A percentile compares a stretch with the other conserved stretches of the same genome.
Conservation (phyloP, 1,140 invertebrate genomes). For the Araneus ventricosus region DNA sequence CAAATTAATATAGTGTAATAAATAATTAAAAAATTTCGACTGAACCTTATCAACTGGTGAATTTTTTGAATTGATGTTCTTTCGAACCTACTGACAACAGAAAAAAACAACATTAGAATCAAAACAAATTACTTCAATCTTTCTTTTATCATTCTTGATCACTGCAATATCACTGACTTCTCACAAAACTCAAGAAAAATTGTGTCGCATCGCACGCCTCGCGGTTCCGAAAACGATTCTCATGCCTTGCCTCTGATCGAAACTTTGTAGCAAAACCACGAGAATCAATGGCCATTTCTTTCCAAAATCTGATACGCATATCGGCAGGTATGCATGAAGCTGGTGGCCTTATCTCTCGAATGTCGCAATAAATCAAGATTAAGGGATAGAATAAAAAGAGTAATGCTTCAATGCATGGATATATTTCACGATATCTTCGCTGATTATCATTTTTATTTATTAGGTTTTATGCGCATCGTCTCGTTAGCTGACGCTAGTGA, state of each 20-base stretch:
- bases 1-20: too few species aligned
- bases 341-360: background rate
- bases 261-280: background rate
- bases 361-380: constrained; percentile 3
- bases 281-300: background rate
- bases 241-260: background rate
- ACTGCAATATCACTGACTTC: background rate
- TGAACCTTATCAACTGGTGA: too few species aligned
- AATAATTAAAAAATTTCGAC: too few species aligned
- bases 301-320: background rate
- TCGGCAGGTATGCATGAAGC: constrained; percentile 9
- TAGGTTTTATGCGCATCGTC: background rate
- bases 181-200: background rate
- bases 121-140: too few species aligned
- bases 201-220: background rate
- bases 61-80: too few species aligned
- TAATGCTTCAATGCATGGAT: background rate
- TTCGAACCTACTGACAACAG: too few species aligned
- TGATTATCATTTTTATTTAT: background rate
- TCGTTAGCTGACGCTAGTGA: background rate
- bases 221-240: background rate
- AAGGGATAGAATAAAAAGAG: background rate
- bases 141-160: background rate
- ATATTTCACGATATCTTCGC: background rate
- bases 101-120: too few species aligned